A percentile compares a stretch with the other conserved stretches of the same genome.
phyloP scores from a whole-genome alignment of 2,797 vertebrate genomes.

The Smutsia gigantea region DNA sequence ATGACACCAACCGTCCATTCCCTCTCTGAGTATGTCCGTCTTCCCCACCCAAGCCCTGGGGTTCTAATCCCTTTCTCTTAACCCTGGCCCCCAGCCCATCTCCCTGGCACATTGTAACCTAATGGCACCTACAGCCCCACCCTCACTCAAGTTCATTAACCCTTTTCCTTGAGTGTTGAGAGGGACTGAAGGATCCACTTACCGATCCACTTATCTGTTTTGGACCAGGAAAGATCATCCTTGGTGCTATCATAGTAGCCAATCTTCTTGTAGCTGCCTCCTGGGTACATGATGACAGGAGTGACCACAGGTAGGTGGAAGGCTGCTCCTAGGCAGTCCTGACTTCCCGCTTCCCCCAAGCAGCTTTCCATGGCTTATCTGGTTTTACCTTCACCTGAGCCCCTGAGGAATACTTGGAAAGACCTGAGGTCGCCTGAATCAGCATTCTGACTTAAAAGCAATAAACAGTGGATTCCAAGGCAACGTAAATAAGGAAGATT shows the following conservation, averaged over 20 bases:
- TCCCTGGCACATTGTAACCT: neutral
- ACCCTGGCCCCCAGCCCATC: neutral
- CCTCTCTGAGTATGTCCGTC: neutral
- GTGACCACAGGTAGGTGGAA: neutral
- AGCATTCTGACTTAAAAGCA: neutral
- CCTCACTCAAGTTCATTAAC: neutral
- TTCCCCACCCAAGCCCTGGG: neutral
- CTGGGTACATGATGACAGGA: conserved; percentile 79
- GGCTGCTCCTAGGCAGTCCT: neutral
- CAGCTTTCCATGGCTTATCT: neutral
- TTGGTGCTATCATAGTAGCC: conserved; percentile 98
- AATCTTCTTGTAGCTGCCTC: conserved; percentile 97
- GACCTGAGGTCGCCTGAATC: neutral
- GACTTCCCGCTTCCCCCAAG: neutral
- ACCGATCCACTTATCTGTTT: conserved; percentile 97
- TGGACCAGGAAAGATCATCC: conserved; percentile 96
- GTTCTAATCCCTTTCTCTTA: neutral
- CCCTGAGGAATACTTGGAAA: neutral
- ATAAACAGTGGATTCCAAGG: neutral
- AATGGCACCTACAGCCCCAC: neutral
- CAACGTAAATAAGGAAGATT: neutral
- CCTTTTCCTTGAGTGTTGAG: neutral
- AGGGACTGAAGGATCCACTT: conserved; percentile 72
- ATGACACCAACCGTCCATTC: neutral
- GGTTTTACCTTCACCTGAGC: neutral